Evolutionary conservation across 2,113 vertebrate genomes (phyloP).

Genomic region (Anarhynchus alexandrinus): DNA sequence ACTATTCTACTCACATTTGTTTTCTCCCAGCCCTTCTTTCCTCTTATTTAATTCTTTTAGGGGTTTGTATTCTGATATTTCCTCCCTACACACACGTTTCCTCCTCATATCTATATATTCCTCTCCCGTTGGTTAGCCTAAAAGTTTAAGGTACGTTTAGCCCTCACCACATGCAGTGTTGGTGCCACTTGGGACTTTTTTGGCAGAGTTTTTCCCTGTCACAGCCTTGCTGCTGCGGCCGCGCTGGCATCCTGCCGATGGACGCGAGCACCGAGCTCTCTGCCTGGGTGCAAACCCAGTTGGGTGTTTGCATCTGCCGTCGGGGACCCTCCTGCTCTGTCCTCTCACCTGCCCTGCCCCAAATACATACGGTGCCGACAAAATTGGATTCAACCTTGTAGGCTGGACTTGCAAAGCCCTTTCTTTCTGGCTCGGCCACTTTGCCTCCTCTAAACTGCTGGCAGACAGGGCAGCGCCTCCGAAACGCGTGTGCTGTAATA

Average conservation of each 20-base stretch:
- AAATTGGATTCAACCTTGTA: neutral
- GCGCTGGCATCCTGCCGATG: neutral
- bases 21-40: neutral
- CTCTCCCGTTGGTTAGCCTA: neutral
- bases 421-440: neutral
- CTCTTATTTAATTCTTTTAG: neutral
- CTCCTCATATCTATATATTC: neutral
- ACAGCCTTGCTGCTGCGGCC: neutral
- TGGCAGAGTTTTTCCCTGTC: neutral
- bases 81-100: neutral
- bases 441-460: neutral
- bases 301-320: neutral
- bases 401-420: neutral
- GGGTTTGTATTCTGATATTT: neutral
- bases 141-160: neutral
- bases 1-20: constrained; percentile 19
- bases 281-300: neutral
- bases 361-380: neutral
- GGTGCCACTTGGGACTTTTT: neutral
- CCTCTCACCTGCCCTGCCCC: neutral
- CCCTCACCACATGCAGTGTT: neutral
- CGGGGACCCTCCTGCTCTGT: neutral
- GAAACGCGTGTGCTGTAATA: neutral
- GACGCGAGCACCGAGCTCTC: rapidly evolving
- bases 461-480: constrained; percentile 1